Conservation (phyloP, 2,113 vertebrate genomes). For the Epinephelus moara region DNA sequence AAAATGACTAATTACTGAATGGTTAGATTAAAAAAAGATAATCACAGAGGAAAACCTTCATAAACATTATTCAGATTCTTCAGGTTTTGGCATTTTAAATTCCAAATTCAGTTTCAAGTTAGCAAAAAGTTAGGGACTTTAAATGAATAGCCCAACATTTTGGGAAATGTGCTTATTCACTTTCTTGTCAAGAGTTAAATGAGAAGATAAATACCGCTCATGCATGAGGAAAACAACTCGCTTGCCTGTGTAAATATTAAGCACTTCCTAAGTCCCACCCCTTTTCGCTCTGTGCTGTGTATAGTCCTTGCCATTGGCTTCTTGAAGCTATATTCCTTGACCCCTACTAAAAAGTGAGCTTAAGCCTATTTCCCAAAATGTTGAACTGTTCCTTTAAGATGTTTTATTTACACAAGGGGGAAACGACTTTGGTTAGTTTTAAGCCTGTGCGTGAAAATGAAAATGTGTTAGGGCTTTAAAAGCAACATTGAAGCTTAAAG, state of each 20-base stretch:
- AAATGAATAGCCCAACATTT: background rate
- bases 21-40: slow-evolving; percentile 10
- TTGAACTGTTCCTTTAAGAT: background rate
- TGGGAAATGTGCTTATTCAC: background rate
- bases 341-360: no score
- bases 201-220: background rate
- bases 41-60: slow-evolving; percentile 9
- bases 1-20: background rate
- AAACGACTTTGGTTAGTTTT: background rate
- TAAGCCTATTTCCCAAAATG: background rate
- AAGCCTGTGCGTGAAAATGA: background rate
- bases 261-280: no score
- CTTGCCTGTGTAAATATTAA: no score
- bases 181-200: background rate
- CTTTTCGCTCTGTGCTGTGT: no score
- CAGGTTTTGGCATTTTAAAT: slow-evolving; percentile 8
- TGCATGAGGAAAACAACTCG: no score
- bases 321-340: no score
- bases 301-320: no score
- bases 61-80: background rate
- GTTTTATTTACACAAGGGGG: background rate
- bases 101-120: slow-evolving; percentile 4
- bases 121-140: background rate
- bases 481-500: slow-evolving; percentile 27
- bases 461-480: background rate